Percentiles rank a stretch among this genome's conserved stretches.
Evolutionary conservation across 2,797 vertebrate genomes (phyloP).

Genomic region (Onychomys leucogaster): DNA sequence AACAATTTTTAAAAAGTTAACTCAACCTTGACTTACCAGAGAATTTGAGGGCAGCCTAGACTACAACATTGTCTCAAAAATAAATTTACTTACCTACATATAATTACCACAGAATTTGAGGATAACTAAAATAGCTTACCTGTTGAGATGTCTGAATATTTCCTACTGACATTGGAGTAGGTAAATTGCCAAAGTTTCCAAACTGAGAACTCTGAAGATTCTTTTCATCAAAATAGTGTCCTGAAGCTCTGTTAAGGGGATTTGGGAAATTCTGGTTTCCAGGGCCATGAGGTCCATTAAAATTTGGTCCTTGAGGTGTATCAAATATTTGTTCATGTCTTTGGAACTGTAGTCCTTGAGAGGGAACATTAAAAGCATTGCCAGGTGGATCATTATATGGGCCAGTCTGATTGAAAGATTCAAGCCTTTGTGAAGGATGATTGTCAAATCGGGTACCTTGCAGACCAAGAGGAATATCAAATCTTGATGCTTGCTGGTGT

Average conservation of each 20-base stretch:
- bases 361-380: constrained; percentile 89
- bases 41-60: background rate
- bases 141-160: constrained; percentile 89
- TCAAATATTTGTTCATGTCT: constrained; percentile 90
- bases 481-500: constrained; percentile 90
- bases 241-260: constrained; percentile 87
- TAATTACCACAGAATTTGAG: background rate
- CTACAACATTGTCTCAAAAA: background rate
- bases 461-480: constrained; percentile 91
- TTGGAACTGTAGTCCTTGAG: constrained; percentile 90
- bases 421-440: constrained; percentile 88
- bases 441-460: constrained; percentile 90
- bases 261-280: constrained; percentile 89
- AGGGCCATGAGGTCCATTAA: constrained; percentile 90
- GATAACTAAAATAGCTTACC: constrained; percentile 87
- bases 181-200: constrained; percentile 88
- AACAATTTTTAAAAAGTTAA: constrained; percentile 27
- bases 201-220: constrained; percentile 87
- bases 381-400: constrained; percentile 91
- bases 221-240: constrained; percentile 92
- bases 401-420: constrained; percentile 88
- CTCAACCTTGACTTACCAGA: background rate
- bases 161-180: constrained; percentile 87
- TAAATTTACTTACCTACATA: background rate
- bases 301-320: constrained; percentile 90